Evolutionary conservation across 2,113 vertebrate genomes (phyloP).

Genomic region (Microcebus murinus): DNA sequence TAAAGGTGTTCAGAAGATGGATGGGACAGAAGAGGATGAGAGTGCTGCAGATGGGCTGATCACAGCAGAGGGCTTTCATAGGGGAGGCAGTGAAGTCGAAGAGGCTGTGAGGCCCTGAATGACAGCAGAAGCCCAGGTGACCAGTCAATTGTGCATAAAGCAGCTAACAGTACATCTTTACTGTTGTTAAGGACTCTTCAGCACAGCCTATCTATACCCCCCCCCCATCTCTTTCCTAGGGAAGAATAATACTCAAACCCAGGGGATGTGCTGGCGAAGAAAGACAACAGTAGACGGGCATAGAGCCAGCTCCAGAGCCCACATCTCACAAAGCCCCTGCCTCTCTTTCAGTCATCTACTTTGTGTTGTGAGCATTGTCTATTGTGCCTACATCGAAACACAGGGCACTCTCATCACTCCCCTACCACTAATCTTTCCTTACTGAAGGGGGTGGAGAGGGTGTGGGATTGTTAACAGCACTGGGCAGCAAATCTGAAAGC

Average conservation of each 20-base stretch:
- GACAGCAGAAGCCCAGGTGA: background rate
- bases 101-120: background rate
- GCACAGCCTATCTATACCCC: background rate
- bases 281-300: background rate
- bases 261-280: background rate
- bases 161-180: background rate
- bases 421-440: background rate
- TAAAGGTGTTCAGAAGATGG: background rate
- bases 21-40: background rate
- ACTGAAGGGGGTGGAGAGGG: background rate
- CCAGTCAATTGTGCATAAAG: background rate
- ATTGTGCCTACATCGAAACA: background rate
- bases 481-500: constrained; percentile 52
- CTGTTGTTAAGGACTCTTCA: background rate
- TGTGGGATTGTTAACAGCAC: constrained; percentile 3
- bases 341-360: background rate
- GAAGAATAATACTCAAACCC: background rate
- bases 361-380: background rate
- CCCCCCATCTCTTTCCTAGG: background rate
- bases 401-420: background rate
- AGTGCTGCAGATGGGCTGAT: background rate
- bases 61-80: background rate
- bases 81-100: background rate
- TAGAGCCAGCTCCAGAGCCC: background rate
- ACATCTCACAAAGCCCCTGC: background rate